Base-by-base conservation (phyloP, 2,113 vertebrate genomes). In the Ictidomys tridecemlineatus region DNA sequence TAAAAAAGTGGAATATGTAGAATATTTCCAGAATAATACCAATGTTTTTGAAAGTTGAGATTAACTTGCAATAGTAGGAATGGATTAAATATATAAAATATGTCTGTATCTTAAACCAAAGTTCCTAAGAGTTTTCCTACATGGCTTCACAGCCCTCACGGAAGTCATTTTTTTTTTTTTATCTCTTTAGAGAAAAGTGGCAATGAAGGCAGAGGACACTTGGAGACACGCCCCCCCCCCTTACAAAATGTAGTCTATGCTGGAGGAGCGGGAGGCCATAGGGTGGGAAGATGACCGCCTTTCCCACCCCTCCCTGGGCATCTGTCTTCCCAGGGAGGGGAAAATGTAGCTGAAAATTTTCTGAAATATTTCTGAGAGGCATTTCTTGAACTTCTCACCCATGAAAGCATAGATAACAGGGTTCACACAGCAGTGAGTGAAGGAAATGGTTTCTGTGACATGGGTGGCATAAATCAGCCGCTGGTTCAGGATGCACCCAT, bases 351-450 rank as follows among this genome's bases (percentile, higher is more conserved):
- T 34, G 22, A 45, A 0, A 0, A 26, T 86, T 63, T 96, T 98
- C 84, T 51, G 85, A 72, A 98, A 97, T 58, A 97, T 67, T 0
- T 98, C 90, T 0, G 0, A 11, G 30, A 99, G 93, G 48, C 98
- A 63, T 8, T 97, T 98, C 97, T 99, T 99, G 95, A 99, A 99
- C 97, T 99, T 99, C 96, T 99, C 99, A 5, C 99, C 99, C 9
- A 99, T 98, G 11, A 99, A 99, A 4, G 99, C 99, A 0, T 99
- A 99, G 95, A 99, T 99, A 22, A 99, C 39, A 0, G 99, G 99
- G 94, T 99, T 99, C 20, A 99, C 89, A 32, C 99, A 99, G 98
- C 99, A 99, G 97, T 99, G 99, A 14, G 97, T 42, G 26, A 99
- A 98, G 4, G 99, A 99, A 11, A 99, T 96, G 0, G 96, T 93